Evolutionary conservation across 2,888 invertebrate species (phyloP).

Genomic region (Drosophila quinaria): DNA sequence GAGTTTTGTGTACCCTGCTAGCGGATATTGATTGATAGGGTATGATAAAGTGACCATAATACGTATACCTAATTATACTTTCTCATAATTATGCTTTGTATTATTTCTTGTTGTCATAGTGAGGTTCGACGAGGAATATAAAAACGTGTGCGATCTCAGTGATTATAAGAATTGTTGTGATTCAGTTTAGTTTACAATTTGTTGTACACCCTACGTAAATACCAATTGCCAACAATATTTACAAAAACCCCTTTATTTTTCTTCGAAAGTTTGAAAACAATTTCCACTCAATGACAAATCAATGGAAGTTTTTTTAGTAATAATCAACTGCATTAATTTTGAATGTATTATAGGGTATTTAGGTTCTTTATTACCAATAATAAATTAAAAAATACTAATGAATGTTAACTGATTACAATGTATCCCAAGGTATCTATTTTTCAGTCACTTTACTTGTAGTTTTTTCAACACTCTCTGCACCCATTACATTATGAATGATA

Average conservation of each 20-base stretch:
- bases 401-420: not conserved
- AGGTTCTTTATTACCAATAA: not conserved
- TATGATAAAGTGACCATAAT: not conserved
- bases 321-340: not conserved
- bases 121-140: not conserved
- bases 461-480: not conserved
- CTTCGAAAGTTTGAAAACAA: not conserved
- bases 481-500: not conserved
- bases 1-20: conserved; percentile 24
- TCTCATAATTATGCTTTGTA: not conserved
- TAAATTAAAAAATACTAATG: not conserved
- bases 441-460: not conserved
- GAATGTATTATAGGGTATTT: not conserved
- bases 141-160: not conserved
- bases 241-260: not conserved
- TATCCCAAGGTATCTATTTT: not conserved
- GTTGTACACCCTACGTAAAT: not conserved
- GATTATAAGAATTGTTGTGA: not conserved
- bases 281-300: not conserved
- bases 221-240: not conserved
- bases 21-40: not conserved
- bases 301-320: not conserved
- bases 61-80: not conserved
- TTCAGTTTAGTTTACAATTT: not conserved
- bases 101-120: not conserved